Evolutionary conservation across 2,797 vertebrate species (phyloP).

Genomic region (Chromis chromis): DNA sequence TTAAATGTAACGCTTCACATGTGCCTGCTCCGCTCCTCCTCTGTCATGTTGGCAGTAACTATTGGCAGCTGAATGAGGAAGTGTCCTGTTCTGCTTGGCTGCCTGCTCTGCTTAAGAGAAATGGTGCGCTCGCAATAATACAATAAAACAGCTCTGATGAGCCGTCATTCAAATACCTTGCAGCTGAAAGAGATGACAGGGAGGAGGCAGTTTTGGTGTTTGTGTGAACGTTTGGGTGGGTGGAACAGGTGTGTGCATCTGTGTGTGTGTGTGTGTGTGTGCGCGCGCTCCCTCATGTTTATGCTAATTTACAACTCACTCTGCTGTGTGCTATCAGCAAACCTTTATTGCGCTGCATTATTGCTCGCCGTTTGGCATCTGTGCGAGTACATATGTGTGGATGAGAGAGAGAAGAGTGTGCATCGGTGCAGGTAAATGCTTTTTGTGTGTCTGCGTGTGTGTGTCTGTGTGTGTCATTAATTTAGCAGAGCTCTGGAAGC

Average conservation of each 20-base stretch:
- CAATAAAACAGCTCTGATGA: slow-evolving; percentile 66
- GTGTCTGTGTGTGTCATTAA: slow-evolving; percentile 54
- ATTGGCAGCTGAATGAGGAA: slow-evolving; percentile 40
- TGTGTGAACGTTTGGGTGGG: slow-evolving; percentile 10
- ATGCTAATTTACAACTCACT: slow-evolving; percentile 46
- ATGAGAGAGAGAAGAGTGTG: neutral
- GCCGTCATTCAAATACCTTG: slow-evolving; percentile 51
- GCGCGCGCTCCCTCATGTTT: slow-evolving; percentile 23
- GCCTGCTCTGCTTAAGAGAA: slow-evolving; percentile 56
- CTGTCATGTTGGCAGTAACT: slow-evolving; percentile 38
- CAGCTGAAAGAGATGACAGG: slow-evolving; percentile 25
- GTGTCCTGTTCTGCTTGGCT: slow-evolving; percentile 34
- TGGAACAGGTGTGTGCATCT: slow-evolving; percentile 4
- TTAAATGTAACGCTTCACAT: neutral
- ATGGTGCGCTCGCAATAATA: slow-evolving; percentile 32
- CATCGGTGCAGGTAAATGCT: slow-evolving; percentile 28
- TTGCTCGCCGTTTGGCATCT: neutral
- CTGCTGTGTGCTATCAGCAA: slow-evolving; percentile 42
- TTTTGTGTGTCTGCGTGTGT: slow-evolving; percentile 16
- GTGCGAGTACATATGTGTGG: neutral
- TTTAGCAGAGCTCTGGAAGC: slow-evolving; percentile 56
- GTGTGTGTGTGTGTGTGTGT: slow-evolving; percentile 6
- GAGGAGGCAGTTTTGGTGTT: slow-evolving; percentile 16
- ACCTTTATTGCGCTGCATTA: slow-evolving; percentile 34
- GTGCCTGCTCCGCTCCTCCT: slow-evolving; percentile 6